Percentiles rank a stretch among this genome's conserved stretches.
These are phyloP conservation scores for Holothuria leucospilota DNA, from an alignment of 53 echinoderm and acorn worm genomes.

Conservation along the genomic window DNA sequence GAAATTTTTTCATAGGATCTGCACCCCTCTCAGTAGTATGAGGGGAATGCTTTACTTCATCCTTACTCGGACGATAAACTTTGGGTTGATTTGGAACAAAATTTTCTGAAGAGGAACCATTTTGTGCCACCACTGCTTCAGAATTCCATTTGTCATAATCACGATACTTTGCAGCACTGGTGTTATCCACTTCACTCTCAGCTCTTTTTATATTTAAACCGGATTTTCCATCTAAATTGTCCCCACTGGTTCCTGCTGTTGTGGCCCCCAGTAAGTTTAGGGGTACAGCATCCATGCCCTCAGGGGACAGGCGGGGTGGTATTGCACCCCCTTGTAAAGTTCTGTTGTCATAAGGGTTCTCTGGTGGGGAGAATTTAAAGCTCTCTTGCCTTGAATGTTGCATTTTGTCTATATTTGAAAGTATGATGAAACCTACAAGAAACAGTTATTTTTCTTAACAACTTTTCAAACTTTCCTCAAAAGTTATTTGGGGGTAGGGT, in stretches of 20 bases:
- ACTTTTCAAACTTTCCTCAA: too few relatives aligned
- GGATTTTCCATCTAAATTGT: background rate
- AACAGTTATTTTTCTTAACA: too few relatives aligned
- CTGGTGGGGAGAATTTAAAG: constrained; percentile 49
- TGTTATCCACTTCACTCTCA: constrained; percentile 15
- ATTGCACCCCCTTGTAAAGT: constrained; percentile 23
- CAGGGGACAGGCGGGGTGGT: constrained; percentile 2
- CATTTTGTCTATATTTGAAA: too few relatives aligned
- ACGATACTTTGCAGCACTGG: background rate
- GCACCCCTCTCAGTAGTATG: too few relatives aligned
- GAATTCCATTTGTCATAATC: constrained; percentile 30
- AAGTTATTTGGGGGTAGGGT: too few relatives aligned
- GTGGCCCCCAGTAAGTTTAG: background rate
- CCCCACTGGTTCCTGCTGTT: background rate
- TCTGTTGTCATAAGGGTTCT: constrained; percentile 51
- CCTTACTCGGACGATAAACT: constrained; percentile 35
- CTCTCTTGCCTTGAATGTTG: background rate
- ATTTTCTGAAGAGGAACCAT: background rate
- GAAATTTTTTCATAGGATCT: background rate
- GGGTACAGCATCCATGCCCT: constrained; percentile 20
- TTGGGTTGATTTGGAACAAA: constrained; percentile 31
- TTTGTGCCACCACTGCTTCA: background rate
- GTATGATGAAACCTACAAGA: too few relatives aligned
- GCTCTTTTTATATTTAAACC: constrained; percentile 22
- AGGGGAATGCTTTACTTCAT: constrained; percentile 23